These are phyloP conservation scores for Pangasius krempfi DNA, from an alignment of 2,797 vertebrate genomes.

Conservation along the genomic window DNA sequence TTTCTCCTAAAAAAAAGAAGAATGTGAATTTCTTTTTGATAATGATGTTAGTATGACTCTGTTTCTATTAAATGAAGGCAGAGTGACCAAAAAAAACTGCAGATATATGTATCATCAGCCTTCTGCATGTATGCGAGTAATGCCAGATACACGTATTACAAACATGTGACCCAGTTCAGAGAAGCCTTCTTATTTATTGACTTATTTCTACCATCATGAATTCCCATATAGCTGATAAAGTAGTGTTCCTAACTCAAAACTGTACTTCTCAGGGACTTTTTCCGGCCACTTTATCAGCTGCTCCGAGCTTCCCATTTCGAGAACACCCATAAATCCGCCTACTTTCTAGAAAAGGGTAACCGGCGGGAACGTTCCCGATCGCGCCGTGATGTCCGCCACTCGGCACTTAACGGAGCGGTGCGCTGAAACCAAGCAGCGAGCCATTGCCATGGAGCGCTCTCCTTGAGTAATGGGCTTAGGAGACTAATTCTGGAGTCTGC, in stretches of 20 bases:
- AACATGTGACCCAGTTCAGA: background rate
- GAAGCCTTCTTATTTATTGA: background rate
- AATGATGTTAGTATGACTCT: background rate
- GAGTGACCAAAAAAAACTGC: background rate
- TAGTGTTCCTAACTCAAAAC: background rate
- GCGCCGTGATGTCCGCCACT: background rate
- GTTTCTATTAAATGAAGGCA: background rate
- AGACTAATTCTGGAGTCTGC: conserved; percentile 62
- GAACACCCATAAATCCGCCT: background rate
- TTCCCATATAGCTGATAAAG: background rate
- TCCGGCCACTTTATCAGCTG: background rate
- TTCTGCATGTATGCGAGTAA: too few relatives aligned
- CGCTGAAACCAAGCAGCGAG: conserved; percentile 46
- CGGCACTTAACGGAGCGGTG: background rate
- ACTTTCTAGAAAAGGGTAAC: conserved; percentile 6
- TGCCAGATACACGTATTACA: background rate
- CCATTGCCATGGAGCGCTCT: conserved; percentile 54
- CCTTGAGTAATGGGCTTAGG: conserved; percentile 70
- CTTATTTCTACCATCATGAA: background rate
- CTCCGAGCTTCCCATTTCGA: background rate
- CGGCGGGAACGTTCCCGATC: background rate
- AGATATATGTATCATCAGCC: too few relatives aligned
- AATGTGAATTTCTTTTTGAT: background rate
- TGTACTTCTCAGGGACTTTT: background rate
- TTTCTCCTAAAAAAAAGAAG: background rate